Evolutionary conservation across 2,113 vertebrate species (phyloP).

Genomic region (Neoarius graeffei): DNA sequence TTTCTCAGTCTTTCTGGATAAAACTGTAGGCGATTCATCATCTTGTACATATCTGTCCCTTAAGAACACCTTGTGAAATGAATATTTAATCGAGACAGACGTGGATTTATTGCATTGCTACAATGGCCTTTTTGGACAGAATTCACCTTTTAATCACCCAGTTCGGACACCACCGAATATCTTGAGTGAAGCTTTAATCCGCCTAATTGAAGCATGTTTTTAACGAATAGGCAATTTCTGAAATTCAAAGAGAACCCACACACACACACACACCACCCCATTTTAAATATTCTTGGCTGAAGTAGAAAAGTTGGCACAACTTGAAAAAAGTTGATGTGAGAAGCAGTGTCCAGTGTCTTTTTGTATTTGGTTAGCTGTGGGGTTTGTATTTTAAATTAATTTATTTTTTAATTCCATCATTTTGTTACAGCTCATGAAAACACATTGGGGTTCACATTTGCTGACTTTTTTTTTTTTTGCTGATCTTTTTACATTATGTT

Average conservation of each 20-base stretch:
- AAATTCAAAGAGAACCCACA: background rate
- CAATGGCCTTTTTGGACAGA: constrained; percentile 2
- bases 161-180: background rate
- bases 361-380: background rate
- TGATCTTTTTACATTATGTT: background rate
- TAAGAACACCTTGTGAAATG: constrained; percentile 24
- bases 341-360: background rate
- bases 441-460: background rate
- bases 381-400: too few species aligned
- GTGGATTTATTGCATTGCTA: background rate
- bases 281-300: background rate
- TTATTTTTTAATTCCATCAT: background rate
- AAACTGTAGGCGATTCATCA: constrained; percentile 37
- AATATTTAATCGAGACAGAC: constrained; percentile 36
- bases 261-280: too few species aligned
- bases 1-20: constrained; percentile 30
- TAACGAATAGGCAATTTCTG: background rate
- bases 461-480: background rate
- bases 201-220: background rate
- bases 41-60: constrained; percentile 33
- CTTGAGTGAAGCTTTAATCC: background rate
- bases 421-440: background rate
- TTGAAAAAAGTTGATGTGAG: background rate
- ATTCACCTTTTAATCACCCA: background rate
- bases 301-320: background rate